Conservation (phyloP, 2,888 invertebrate species). For the Drosophila paramelanica region DNA sequence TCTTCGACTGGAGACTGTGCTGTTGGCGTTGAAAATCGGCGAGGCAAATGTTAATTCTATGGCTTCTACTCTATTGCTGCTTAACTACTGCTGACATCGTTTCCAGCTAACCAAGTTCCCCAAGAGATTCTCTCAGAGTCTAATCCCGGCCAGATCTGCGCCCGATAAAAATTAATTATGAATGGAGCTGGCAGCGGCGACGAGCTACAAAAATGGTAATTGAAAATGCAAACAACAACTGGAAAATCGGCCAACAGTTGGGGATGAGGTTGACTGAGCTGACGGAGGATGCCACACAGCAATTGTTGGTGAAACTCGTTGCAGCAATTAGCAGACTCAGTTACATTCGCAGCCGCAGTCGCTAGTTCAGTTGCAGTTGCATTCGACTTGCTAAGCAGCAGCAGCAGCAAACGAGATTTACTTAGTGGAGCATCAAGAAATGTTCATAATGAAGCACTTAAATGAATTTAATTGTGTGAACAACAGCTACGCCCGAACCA, state of each 20-base stretch:
- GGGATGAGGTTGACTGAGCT: slow-evolving; percentile 3
- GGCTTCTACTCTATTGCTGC: not conserved
- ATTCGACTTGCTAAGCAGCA: slow-evolving; percentile 29
- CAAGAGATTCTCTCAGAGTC: slow-evolving; percentile 38
- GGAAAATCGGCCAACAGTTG: slow-evolving; percentile 66
- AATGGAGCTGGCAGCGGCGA: slow-evolving; percentile 45
- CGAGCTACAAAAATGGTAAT: slow-evolving; percentile 50
- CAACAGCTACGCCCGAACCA: slow-evolving; percentile 23
- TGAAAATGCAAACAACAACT: slow-evolving; percentile 75
- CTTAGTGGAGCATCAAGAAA: slow-evolving; percentile 72
- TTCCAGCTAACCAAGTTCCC: slow-evolving; percentile 39
- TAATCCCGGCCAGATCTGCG: slow-evolving; percentile 70
- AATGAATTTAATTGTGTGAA: slow-evolving; percentile 82
- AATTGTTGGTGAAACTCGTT: slow-evolving; percentile 70
- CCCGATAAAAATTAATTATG: slow-evolving; percentile 74
- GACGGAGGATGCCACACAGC: slow-evolving; percentile 30
- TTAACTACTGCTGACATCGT: slow-evolving; percentile 59
- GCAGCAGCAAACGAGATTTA: slow-evolving; percentile 65
- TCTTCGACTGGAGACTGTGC: slow-evolving; percentile 3
- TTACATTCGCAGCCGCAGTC: slow-evolving; percentile 15
- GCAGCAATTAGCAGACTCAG: slow-evolving; percentile 65
- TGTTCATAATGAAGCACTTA: slow-evolving; percentile 78
- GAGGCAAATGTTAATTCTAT: slow-evolving; percentile 3
- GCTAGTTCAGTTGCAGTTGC: slow-evolving; percentile 20
- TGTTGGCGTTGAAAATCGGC: slow-evolving; percentile 3